These are phyloP conservation scores for Neelides folsomi DNA, from an alignment of 2,888 invertebrate species.

Conservation along the genomic window DNA sequence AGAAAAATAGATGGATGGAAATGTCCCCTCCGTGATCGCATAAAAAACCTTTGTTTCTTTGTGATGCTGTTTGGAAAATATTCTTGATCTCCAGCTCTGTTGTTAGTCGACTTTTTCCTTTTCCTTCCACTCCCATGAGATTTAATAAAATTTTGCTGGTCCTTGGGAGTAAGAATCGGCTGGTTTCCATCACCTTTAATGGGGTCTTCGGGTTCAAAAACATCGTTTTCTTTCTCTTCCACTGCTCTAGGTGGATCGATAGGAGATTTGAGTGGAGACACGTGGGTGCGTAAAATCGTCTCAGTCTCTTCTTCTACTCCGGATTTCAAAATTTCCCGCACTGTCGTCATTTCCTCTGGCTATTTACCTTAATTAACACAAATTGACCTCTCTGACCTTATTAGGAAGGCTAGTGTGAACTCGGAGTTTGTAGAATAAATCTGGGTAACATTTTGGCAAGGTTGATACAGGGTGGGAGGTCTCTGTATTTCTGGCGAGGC, in stretches of 20 bases:
- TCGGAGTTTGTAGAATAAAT: neutral
- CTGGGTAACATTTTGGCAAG: neutral
- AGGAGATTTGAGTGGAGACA: neutral
- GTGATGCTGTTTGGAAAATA: conserved; percentile 52
- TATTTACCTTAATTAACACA: neutral
- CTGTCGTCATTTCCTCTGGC: conserved; percentile 24
- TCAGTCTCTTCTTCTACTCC: conserved; percentile 11
- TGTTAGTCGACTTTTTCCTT: conserved; percentile 5
- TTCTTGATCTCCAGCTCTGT: conserved; percentile 42
- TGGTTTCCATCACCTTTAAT: neutral
- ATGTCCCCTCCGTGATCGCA: conserved; percentile 58
- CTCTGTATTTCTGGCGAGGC: conserved; percentile 1
- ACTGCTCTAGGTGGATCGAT: neutral
- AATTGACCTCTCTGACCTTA: conserved; percentile 1
- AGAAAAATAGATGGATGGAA: conserved; percentile 70
- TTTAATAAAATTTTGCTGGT: neutral
- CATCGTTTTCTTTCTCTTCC: neutral
- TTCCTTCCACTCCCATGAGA: conserved; percentile 10
- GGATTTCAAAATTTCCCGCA: conserved; percentile 28
- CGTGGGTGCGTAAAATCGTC: neutral
- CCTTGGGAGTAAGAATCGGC: conserved; percentile 5
- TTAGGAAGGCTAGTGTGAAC: neutral
- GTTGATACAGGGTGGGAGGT: neutral
- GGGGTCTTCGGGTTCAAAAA: neutral
- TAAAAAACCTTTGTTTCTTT: conserved; percentile 57